These are phyloP conservation scores for Psammodynastes pulverulentus DNA, from an alignment of 2,113 vertebrate species.

Conservation along the genomic window DNA sequence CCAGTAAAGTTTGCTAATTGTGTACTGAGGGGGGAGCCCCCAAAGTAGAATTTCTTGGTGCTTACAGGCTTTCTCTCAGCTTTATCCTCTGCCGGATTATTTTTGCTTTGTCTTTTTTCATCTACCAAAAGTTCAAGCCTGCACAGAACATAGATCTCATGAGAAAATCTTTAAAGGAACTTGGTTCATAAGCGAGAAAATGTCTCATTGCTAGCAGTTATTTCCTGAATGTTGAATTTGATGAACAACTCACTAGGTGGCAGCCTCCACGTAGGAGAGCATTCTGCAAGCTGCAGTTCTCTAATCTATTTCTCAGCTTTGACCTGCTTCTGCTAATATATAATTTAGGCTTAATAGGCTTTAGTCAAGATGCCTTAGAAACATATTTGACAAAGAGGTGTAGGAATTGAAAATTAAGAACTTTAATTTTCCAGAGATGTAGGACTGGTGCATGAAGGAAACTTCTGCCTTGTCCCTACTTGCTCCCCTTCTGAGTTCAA, in stretches of 20 bases:
- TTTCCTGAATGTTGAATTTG: not conserved
- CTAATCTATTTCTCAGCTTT: not conserved
- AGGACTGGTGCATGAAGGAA: not conserved
- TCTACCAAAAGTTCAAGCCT: slow-evolving; percentile 89
- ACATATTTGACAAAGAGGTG: not conserved
- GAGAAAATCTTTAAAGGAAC: not conserved
- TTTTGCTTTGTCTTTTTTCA: slow-evolving; percentile 83
- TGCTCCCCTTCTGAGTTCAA: too few species aligned
- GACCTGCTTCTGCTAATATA: not conserved
- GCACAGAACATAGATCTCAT: slow-evolving; percentile 2
- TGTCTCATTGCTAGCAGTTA: not conserved
- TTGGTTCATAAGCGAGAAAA: fast-evolving
- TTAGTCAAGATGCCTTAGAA: not conserved
- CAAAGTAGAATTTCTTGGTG: slow-evolving; percentile 83
- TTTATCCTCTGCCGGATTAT: slow-evolving; percentile 65
- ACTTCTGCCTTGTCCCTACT: not conserved
- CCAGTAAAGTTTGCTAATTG: slow-evolving; percentile 90
- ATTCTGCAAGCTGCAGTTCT: not conserved
- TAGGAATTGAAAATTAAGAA: not conserved
- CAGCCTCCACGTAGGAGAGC: not conserved
- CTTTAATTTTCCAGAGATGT: not conserved
- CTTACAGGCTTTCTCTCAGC: slow-evolving; percentile 48
- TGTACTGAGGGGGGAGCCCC: slow-evolving; percentile 79
- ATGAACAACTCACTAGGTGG: not conserved
- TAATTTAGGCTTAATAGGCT: not conserved